Evolutionary conservation across 2,888 invertebrate genomes (phyloP).

Genomic region (Malacosoma neustria): DNA sequence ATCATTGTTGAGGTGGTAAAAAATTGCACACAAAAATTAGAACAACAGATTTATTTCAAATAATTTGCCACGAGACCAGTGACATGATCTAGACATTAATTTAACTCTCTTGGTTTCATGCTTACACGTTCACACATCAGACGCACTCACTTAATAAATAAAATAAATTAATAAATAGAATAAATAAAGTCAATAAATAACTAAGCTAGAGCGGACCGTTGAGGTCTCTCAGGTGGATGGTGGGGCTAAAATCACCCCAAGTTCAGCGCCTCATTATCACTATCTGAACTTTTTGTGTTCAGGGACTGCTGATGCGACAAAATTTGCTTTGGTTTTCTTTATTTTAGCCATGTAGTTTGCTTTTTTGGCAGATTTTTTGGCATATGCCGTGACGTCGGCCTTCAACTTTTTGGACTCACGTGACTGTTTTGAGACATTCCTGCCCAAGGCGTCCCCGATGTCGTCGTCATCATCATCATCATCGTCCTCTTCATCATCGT

Average conservation of each 20-base stretch:
- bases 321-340: constrained; percentile 70
- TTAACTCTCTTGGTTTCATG: constrained; percentile 65
- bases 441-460: constrained; percentile 77
- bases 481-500: constrained; percentile 79
- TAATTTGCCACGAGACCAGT: constrained; percentile 73
- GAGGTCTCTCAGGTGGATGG: constrained; percentile 64
- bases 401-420: constrained; percentile 89
- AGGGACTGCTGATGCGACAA: constrained; percentile 56
- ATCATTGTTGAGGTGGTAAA: constrained; percentile 55
- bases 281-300: constrained; percentile 75
- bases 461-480: constrained; percentile 80
- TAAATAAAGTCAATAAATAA: constrained; percentile 76
- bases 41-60: constrained; percentile 74
- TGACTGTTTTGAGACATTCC: constrained; percentile 74
- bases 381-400: constrained; percentile 49
- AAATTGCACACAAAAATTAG: constrained; percentile 64
- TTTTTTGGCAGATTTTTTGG: constrained; percentile 68
- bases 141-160: constrained; percentile 76
- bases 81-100: constrained; percentile 77
- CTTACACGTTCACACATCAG: constrained; percentile 69
- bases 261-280: constrained; percentile 45
- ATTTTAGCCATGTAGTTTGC: constrained; percentile 63
- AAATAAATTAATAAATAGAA: constrained; percentile 72
- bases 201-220: constrained; percentile 68
- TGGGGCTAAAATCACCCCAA: constrained; percentile 45